Base-by-base conservation (phyloP, 2,113 vertebrate species). In the Mormyrus lacerda region DNA sequence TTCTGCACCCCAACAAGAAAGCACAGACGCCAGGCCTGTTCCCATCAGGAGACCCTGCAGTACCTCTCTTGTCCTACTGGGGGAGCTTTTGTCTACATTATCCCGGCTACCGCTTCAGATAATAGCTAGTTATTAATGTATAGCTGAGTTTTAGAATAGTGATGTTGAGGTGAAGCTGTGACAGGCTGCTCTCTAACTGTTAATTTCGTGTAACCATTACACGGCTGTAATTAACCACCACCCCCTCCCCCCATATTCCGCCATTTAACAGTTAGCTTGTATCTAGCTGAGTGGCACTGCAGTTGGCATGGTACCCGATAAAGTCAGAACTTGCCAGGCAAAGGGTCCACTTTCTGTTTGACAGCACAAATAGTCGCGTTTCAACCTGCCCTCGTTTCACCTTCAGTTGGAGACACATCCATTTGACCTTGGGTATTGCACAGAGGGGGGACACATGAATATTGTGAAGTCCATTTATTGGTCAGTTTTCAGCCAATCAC, bases 391-490 rank as follows among this genome's bases (percentile, higher is more conserved):
- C 13, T 89, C 87, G 87, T 39, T 87, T 45, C 17, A 83, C 61
- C 48, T 89, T 89, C 79, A 11, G 53, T 19, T 65, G 6, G 55
- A 53, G 21, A 24, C 31, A 13, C 44, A 17, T 31, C 85, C 45
- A 53, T 88, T 89, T 92, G 92, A 94, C 92, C 93, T 90, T 17
- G 44, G 90, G 85, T 87, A 92, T 92, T 90, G 91, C 91, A 91
- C 91, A 89, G 88, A 50, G 55, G 53, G 3, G 27, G 89, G 58
- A 88, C 87, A 93, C 90, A 90, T 91, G 89, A 91, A 91, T 88
- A 91, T 89, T 83, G 39, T 2, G 87, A 92, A 92, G 90, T 92
- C 93, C 90, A 95, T 94, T 94, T 93, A 91, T 91, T 42, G 84
- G 61, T 92, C 93, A 92, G 94, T 93, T 93, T 91, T 92, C 90